Evolutionary conservation across 2,113 vertebrate species (phyloP).

Genomic region (Tricholaema leucomelas): DNA sequence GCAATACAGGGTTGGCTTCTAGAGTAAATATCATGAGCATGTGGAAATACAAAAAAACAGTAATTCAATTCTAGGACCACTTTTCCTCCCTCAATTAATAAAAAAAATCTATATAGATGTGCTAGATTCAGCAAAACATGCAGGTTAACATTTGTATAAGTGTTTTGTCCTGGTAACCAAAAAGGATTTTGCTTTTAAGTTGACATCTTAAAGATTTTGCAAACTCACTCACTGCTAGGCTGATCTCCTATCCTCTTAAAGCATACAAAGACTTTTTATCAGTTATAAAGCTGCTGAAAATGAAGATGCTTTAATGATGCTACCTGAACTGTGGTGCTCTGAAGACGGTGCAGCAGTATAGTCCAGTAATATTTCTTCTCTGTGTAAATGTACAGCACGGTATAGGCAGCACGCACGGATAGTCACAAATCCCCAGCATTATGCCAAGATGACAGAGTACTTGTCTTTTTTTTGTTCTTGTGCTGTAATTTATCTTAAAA

Average conservation of each 20-base stretch:
- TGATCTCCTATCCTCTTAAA: not conserved
- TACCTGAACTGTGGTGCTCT: constrained; percentile 30
- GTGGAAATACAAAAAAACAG: not conserved
- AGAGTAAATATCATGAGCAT: not conserved
- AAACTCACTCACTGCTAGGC: not conserved
- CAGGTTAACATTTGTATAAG: not conserved
- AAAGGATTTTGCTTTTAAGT: not conserved
- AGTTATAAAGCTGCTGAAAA: constrained; percentile 41
- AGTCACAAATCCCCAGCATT: constrained; percentile 60
- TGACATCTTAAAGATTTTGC: not conserved
- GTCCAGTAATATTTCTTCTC: constrained; percentile 56
- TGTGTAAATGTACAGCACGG: not conserved
- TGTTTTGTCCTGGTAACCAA: not conserved
- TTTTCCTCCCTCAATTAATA: not conserved
- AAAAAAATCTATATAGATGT: not conserved
- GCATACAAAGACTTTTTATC: not conserved
- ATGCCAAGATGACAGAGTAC: constrained; percentile 70
- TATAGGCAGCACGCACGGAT: constrained; percentile 22
- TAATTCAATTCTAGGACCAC: not conserved
- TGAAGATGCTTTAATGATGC: constrained; percentile 33
- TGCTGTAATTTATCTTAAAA: constrained; percentile 68
- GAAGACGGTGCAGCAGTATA: not conserved
- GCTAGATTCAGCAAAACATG: not conserved
- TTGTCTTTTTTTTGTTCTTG: constrained; percentile 66
- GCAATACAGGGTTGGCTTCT: not conserved